phyloP scores from a whole-genome alignment of 2,113 vertebrate species.

The Syngnathus floridae region DNA sequence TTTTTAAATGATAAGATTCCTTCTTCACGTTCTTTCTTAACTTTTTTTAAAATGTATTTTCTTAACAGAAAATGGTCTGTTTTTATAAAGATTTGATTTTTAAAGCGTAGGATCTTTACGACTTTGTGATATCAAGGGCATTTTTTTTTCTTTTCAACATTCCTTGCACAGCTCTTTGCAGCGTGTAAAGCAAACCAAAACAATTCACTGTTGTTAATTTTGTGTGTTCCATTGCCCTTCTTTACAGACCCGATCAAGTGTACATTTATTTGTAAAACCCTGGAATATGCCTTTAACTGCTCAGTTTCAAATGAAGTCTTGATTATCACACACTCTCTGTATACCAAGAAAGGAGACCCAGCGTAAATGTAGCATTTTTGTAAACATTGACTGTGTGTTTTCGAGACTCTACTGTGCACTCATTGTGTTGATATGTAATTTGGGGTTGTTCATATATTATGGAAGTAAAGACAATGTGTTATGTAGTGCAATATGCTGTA shows the following conservation, averaged over 20 bases:
- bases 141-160: constrained; percentile 54
- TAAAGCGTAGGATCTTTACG: constrained; percentile 36
- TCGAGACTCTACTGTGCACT: constrained; percentile 78
- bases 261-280: constrained; percentile 61
- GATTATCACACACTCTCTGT: constrained; percentile 76
- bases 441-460: constrained; percentile 68
- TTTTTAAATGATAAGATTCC: constrained; percentile 51
- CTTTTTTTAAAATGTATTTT: constrained; percentile 63
- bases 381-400: constrained; percentile 81
- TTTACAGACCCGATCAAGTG: constrained; percentile 41
- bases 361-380: constrained; percentile 80
- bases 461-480: constrained; percentile 73
- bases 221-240: constrained; percentile 27
- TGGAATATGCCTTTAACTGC: constrained; percentile 73
- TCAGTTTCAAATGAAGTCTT: constrained; percentile 69
- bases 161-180: constrained; percentile 57
- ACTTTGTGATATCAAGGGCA: constrained; percentile 54
- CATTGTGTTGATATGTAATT: constrained; percentile 63
- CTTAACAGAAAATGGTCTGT: constrained; percentile 56
- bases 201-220: constrained; percentile 32
- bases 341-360: constrained; percentile 77
- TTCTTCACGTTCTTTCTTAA: constrained; percentile 60
- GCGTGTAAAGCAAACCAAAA: constrained; percentile 47
- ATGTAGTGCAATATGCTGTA: constrained; percentile 82
- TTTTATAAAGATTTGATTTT: constrained; percentile 59